A percentile compares a stretch with the other conserved stretches of the same genome.
These are phyloP conservation scores for Tenthredo livida DNA, from an alignment of 2,888 invertebrate species.

Conservation along the genomic window DNA sequence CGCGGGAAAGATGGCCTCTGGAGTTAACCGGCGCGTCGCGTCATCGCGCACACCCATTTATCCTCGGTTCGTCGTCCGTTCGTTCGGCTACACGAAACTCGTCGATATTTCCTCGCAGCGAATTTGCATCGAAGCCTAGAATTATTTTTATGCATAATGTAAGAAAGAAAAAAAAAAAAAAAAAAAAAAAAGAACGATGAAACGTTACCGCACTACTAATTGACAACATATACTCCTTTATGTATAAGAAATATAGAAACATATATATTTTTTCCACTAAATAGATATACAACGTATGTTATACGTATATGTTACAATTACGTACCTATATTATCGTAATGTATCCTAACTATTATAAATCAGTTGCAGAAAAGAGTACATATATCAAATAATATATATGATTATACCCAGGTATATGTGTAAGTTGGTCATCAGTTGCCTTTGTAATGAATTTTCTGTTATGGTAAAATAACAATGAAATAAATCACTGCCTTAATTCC, in stretches of 20 bases:
- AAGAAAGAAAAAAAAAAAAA: not conserved
- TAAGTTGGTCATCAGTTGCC: not conserved
- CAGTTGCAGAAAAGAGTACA: not conserved
- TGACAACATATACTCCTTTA: slow-evolving; percentile 17
- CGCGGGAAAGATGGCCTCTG: slow-evolving; percentile 29
- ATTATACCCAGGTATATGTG: not conserved
- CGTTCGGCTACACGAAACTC: not conserved
- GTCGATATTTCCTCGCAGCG: slow-evolving; percentile 26
- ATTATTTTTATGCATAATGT: slow-evolving; percentile 3
- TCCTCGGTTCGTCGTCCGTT: slow-evolving; percentile 26
- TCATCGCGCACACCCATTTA: slow-evolving; percentile 31
- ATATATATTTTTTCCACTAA: not conserved
- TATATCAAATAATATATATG: not conserved
- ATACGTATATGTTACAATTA: not conserved
- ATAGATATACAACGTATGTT: not conserved
- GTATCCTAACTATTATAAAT: not conserved
- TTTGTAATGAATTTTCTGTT: slow-evolving; percentile 12
- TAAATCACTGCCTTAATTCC: slow-evolving; percentile 24
- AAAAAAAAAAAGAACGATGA: not conserved
- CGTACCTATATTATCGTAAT: not conserved
- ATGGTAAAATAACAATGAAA: slow-evolving; percentile 17
- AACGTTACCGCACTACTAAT: slow-evolving; percentile 9
- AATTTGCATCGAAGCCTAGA: slow-evolving; percentile 37
- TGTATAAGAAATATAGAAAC: not conserved
- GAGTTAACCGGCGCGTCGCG: slow-evolving; percentile 18